Evolutionary conservation across 1,140 invertebrate genomes (phyloP).

Genomic region (Pantala flavescens): DNA sequence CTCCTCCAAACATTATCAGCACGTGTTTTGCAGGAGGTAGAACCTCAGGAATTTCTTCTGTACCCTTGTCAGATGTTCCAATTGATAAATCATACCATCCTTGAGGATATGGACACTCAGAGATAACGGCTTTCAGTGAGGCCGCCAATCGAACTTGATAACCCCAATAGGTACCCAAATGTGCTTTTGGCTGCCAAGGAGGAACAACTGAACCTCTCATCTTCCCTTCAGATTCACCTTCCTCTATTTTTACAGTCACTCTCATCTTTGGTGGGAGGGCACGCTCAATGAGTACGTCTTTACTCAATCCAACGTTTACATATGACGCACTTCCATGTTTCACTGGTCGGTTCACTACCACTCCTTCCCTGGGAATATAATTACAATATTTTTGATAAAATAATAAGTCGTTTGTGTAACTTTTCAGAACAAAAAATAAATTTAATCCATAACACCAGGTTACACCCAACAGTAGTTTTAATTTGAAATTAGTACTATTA

Average conservation of each 20-base stretch:
- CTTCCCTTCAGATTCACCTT: constrained; percentile 40
- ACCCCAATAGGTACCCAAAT: constrained; percentile 89
- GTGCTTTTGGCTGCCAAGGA: constrained; percentile 58
- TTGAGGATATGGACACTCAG: constrained; percentile 61
- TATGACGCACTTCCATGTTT: constrained; percentile 57
- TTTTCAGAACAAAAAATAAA: too few species aligned
- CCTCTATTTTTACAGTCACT: constrained; percentile 74
- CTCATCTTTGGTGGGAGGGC: constrained; percentile 62
- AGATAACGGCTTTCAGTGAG: constrained; percentile 73
- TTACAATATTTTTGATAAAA: too few species aligned
- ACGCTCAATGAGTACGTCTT: constrained; percentile 72
- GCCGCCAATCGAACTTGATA: constrained; percentile 80
- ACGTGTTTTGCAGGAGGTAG: constrained; percentile 54
- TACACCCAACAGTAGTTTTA: too few species aligned
- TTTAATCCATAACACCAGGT: too few species aligned
- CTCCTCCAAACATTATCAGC: constrained; percentile 85
- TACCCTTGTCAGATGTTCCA: constrained; percentile 90
- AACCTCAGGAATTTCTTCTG: constrained; percentile 40
- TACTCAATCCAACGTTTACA: constrained; percentile 78
- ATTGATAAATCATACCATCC: constrained; percentile 65
- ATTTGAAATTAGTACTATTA: too few species aligned
- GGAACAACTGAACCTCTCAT: constrained; percentile 68
- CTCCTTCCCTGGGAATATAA: constrained; percentile 60
- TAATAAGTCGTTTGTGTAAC: too few species aligned
- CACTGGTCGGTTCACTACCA: constrained; percentile 65